Conservation (phyloP, 2,113 vertebrate species). For the Tyto alba region DNA sequence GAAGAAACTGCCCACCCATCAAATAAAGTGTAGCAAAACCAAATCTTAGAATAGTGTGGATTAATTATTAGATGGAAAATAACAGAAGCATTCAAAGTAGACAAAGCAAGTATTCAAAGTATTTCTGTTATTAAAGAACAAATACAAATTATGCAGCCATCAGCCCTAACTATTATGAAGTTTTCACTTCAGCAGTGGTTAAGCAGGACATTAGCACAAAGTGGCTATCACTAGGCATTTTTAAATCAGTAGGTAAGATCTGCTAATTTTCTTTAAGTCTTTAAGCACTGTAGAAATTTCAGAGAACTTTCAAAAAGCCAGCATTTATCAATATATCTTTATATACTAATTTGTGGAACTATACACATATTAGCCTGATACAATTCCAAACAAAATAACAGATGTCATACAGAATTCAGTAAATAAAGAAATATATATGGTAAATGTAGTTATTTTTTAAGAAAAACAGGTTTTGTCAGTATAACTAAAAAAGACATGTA, state of each 20-base stretch:
- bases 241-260: not conserved
- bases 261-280: not conserved
- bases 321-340: not conserved
- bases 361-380: not conserved
- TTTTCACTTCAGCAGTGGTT: not conserved
- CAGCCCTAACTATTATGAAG: not conserved
- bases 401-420: accelerated
- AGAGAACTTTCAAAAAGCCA: not conserved
- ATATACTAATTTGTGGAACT: not conserved
- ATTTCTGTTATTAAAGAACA: not conserved
- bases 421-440: not conserved
- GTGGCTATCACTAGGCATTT: not conserved
- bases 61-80: not conserved
- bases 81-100: not conserved
- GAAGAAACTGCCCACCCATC: not conserved
- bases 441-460: not conserved
- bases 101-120: not conserved
- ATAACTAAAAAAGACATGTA: not conserved
- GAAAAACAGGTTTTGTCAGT: not conserved
- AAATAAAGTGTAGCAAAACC: not conserved
- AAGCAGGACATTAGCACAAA: not conserved
- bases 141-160: not conserved
- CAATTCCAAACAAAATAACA: not conserved
- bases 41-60: not conserved
- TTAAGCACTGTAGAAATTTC: not conserved